These are phyloP conservation scores for Eucera pruinosa DNA, from an alignment of 2,888 invertebrate species.

Conservation along the genomic window DNA sequence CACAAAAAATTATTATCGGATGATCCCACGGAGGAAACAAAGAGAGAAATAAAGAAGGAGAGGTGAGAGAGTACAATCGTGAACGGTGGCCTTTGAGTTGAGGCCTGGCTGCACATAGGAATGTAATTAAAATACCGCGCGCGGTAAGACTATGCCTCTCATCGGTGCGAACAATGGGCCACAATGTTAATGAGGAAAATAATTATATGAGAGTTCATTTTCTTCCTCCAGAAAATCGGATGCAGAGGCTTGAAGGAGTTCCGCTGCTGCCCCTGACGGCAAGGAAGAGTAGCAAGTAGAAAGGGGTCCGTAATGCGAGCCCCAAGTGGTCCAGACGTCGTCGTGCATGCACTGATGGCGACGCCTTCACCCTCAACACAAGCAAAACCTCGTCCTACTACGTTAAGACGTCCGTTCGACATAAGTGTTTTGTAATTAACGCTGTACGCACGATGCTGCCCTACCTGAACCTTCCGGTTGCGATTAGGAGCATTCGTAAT, in stretches of 20 bases:
- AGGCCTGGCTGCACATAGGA: constrained; percentile 65
- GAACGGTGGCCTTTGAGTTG: constrained; percentile 63
- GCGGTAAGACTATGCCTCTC: constrained; percentile 60
- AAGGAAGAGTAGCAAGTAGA: constrained; percentile 60
- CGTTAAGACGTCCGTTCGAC: constrained; percentile 66
- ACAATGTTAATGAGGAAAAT: constrained; percentile 82
- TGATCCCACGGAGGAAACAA: constrained; percentile 22
- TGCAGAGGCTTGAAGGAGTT: constrained; percentile 58
- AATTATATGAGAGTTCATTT: constrained; percentile 78
- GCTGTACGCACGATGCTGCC: constrained; percentile 45
- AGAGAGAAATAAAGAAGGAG: not conserved
- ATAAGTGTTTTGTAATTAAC: constrained; percentile 72
- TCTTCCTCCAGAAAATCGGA: constrained; percentile 75
- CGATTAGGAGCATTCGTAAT: constrained; percentile 49
- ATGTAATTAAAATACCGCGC: constrained; percentile 67
- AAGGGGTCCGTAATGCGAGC: constrained; percentile 69
- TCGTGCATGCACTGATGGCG: constrained; percentile 67
- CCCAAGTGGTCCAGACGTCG: constrained; percentile 75
- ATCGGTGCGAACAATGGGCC: constrained; percentile 75
- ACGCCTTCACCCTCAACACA: constrained; percentile 60
- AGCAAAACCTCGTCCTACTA: constrained; percentile 49
- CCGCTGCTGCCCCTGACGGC: constrained; percentile 22
- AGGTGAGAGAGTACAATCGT: constrained; percentile 33
- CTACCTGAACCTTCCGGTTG: not conserved
- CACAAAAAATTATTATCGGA: constrained; percentile 56